A percentile compares a stretch with the other conserved stretches of the same genome.
Evolutionary conservation across 2,888 invertebrate genomes (phyloP).

Genomic region (Spilarctia lutea): DNA sequence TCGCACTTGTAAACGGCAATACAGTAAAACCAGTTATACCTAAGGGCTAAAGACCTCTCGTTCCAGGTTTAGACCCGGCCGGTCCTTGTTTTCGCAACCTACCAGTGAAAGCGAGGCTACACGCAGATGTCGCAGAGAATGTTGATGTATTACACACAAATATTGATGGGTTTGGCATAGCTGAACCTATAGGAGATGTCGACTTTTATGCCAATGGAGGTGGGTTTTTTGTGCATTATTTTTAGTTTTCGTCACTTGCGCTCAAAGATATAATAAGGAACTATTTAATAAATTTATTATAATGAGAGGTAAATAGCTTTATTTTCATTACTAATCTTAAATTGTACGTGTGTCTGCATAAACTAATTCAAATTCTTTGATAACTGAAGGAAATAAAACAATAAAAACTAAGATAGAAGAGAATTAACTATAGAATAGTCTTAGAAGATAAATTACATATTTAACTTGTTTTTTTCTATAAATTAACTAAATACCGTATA

Average conservation of each 20-base stretch:
- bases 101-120: slow-evolving; percentile 64
- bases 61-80: slow-evolving; percentile 75
- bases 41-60: slow-evolving; percentile 5
- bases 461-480: no score
- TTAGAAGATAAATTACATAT: no score
- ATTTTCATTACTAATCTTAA: no score
- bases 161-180: slow-evolving; percentile 79
- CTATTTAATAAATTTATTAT: not conserved
- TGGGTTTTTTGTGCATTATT: slow-evolving; percentile 34
- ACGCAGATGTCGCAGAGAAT: slow-evolving; percentile 63
- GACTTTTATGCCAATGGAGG: slow-evolving; percentile 82
- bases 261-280: not conserved
- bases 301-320: not conserved
- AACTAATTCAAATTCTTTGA: no score
- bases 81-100: slow-evolving; percentile 80
- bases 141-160: slow-evolving; percentile 79
- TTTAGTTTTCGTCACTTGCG: not conserved
- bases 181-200: slow-evolving; percentile 72
- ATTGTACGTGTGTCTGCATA: no score
- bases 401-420: no score
- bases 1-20: slow-evolving; percentile 8
- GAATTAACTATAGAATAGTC: no score
- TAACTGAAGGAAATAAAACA: no score
- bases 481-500: no score
- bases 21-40: slow-evolving; percentile 14